Percentiles rank a stretch among this genome's conserved stretches.
These are phyloP conservation scores for Chaitophorus viminalis DNA, from an alignment of 2,888 invertebrate genomes.

Conservation along the genomic window DNA sequence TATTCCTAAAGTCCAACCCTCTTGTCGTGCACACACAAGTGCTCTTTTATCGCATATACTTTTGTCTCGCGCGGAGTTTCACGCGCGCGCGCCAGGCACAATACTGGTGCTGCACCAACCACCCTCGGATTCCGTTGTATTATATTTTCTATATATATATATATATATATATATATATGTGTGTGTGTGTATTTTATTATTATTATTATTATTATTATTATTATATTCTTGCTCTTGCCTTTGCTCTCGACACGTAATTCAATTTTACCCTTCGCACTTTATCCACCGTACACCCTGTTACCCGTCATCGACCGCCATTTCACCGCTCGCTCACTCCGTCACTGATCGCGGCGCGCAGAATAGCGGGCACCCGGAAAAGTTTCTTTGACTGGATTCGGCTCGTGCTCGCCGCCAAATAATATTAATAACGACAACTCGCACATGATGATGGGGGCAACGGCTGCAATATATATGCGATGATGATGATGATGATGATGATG, in stretches of 20 bases:
- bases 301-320: constrained; percentile 1
- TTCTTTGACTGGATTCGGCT: background rate
- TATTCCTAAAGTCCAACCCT: constrained; percentile 18
- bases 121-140: constrained; percentile 46
- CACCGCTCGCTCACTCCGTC: background rate
- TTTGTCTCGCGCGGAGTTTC: constrained; percentile 26
- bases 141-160: constrained; percentile 3
- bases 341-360: background rate
- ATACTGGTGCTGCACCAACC: constrained; percentile 23
- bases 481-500: background rate
- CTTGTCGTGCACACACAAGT: constrained; percentile 20
- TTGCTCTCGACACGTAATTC: constrained; percentile 48
- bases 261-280: constrained; percentile 16
- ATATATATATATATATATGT: no score
- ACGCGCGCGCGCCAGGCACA: constrained; percentile 13
- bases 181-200: no score
- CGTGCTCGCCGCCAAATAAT: background rate
- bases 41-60: constrained; percentile 33
- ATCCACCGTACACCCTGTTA: background rate
- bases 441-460: background rate
- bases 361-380: background rate
- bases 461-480: no score
- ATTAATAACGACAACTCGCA: background rate
- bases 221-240: constrained; percentile 28
- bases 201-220: constrained; percentile 54